Evolutionary conservation across 2,888 invertebrate species (phyloP).

Genomic region (Argyra leucocephala): DNA sequence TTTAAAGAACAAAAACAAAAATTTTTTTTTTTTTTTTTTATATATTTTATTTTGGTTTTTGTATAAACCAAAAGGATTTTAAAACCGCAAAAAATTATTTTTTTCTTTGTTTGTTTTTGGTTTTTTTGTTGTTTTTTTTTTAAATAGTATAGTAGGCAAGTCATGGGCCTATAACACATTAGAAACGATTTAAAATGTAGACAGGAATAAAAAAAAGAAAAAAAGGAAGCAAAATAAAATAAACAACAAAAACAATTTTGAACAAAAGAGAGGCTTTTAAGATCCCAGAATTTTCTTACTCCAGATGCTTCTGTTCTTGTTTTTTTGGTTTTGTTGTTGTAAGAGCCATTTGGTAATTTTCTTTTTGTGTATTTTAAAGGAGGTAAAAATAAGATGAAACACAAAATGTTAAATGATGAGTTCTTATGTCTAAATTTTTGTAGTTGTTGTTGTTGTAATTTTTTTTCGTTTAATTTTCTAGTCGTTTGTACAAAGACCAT

Average conservation of each 20-base stretch:
- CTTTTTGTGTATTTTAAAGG: background rate
- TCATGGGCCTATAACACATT: background rate
- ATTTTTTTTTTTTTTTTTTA: too few relatives aligned
- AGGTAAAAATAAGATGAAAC: background rate
- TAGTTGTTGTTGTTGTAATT: background rate
- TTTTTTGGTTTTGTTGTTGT: too few relatives aligned
- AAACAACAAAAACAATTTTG: too few relatives aligned
- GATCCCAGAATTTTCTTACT: too few relatives aligned
- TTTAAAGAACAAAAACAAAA: background rate
- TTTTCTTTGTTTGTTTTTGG: slow-evolving; percentile 20
- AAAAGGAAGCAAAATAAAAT: too few relatives aligned
- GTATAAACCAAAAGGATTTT: background rate
- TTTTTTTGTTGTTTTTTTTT: slow-evolving; percentile 14
- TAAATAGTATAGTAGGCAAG: background rate
- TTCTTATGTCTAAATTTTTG: background rate
- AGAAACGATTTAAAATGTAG: too few relatives aligned
- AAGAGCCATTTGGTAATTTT: background rate
- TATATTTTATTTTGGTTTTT: too few relatives aligned
- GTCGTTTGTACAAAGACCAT: too few relatives aligned
- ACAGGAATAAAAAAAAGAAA: too few relatives aligned
- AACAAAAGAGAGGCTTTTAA: too few relatives aligned
- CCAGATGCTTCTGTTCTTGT: too few relatives aligned
- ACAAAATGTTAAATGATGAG: background rate
- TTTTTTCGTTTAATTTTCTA: background rate
- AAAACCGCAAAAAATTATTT: slow-evolving; percentile 5